Evolutionary conservation across 2,113 vertebrate species (phyloP).

Genomic region (Mormyrus iriodes): DNA sequence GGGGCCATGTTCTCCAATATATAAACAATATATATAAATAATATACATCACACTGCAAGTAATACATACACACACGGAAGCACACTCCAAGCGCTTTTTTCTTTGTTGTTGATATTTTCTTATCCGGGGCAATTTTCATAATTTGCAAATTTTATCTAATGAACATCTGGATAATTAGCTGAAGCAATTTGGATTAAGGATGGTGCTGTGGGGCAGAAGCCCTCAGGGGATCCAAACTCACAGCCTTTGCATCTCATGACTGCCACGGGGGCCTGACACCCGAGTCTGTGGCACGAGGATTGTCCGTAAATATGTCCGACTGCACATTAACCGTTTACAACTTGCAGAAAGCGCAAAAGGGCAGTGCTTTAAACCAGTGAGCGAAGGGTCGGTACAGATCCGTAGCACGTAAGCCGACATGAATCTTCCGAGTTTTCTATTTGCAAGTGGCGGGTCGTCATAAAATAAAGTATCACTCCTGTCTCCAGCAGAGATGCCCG

Average conservation of each 20-base stretch:
- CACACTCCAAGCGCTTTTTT: neutral
- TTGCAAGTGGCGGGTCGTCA: neutral
- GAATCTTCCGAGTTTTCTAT: neutral
- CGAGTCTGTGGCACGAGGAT: neutral
- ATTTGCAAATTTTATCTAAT: neutral
- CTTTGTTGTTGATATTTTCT: slow-evolving; percentile 6
- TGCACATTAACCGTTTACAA: neutral
- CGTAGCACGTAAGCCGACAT: neutral
- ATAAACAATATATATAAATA: neutral
- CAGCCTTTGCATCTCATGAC: neutral
- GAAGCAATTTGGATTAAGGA: slow-evolving; percentile 14
- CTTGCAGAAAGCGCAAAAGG: neutral
- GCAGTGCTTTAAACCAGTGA: neutral
- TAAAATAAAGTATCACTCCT: slow-evolving; percentile 28
- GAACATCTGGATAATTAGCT: slow-evolving; percentile 1
- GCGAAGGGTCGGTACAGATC: neutral
- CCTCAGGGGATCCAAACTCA: neutral
- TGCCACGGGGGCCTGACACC: neutral
- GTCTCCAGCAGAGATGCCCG: slow-evolving; percentile 9
- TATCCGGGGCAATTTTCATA: neutral
- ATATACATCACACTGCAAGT: neutral
- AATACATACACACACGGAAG: neutral
- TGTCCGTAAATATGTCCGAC: neutral
- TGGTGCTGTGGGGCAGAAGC: neutral
- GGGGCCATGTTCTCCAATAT: neutral